Percentiles rank a stretch among this genome's conserved stretches.
phyloP scores from a whole-genome alignment of 2,113 vertebrate species.

The Neoarius graeffei region DNA sequence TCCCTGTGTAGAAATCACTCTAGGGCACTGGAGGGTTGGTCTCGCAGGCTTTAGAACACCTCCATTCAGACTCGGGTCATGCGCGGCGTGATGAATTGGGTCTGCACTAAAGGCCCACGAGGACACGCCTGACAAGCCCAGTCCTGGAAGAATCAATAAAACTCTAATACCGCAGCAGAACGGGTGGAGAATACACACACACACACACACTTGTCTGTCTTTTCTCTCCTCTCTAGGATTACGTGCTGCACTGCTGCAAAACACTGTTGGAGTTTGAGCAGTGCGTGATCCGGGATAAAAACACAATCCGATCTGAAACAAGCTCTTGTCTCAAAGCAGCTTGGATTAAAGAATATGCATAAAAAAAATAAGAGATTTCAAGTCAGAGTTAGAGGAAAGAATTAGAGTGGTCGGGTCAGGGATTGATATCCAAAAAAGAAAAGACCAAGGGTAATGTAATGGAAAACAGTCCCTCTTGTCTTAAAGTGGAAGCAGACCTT shows the following conservation, averaged over 20 bases:
- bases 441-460: not conserved
- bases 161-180: slow-evolving; percentile 23
- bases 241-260: slow-evolving; percentile 20
- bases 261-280: slow-evolving; percentile 15
- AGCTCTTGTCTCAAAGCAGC: slow-evolving; percentile 4
- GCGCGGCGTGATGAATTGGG: slow-evolving; percentile 32
- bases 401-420: not conserved
- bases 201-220: slow-evolving; percentile 4
- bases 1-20: slow-evolving; percentile 30
- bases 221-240: slow-evolving; percentile 17
- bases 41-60: slow-evolving; percentile 28
- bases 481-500: not conserved
- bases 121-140: slow-evolving; percentile 31
- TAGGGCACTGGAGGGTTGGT: slow-evolving; percentile 18
- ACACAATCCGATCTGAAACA: slow-evolving; percentile 9
- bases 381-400: not conserved
- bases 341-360: not conserved
- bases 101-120: slow-evolving; percentile 30
- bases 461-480: not conserved
- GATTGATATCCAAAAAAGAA: not conserved
- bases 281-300: slow-evolving; percentile 19
- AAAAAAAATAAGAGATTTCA: not conserved
- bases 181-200: slow-evolving; percentile 18
- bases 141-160: slow-evolving; percentile 36
- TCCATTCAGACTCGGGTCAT: slow-evolving; percentile 38